Conservation (phyloP, 2,888 invertebrate genomes). For the Apamea epomidion region DNA sequence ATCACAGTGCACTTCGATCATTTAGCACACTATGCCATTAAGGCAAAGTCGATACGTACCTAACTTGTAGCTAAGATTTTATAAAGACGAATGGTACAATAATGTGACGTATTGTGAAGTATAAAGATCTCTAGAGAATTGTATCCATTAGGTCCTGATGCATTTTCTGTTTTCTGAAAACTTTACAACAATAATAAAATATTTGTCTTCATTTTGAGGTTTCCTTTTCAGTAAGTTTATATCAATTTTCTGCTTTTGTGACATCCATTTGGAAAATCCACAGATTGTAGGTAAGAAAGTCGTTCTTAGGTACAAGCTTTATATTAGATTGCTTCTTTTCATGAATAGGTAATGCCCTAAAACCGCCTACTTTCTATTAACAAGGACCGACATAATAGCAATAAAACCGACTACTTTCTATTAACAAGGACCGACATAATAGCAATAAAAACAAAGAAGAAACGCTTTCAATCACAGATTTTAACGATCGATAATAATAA, state of each 20-base stretch:
- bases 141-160: not conserved
- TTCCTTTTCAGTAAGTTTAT: constrained; percentile 9
- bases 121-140: not conserved
- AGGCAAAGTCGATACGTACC: not conserved
- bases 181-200: constrained; percentile 1
- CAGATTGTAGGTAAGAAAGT: not conserved
- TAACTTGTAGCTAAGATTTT: not conserved
- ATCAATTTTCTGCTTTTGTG: not conserved
- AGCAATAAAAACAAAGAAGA: constrained; percentile 22
- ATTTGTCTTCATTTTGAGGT: constrained; percentile 11
- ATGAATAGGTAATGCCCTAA: not conserved
- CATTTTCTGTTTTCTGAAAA: constrained; percentile 12
- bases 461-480: constrained; percentile 29
- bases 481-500: constrained; percentile 48
- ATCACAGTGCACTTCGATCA: not conserved
- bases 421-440: not conserved
- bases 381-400: constrained; percentile 1
- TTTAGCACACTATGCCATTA: not conserved
- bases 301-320: not conserved
- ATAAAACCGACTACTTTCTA: not conserved
- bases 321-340: not conserved
- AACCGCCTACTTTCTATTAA: not conserved
- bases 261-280: not conserved
- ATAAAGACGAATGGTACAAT: not conserved
- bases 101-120: not conserved